These are phyloP conservation scores for Nematolebias whitei DNA, from an alignment of 2,113 vertebrate species.

Conservation along the genomic window DNA sequence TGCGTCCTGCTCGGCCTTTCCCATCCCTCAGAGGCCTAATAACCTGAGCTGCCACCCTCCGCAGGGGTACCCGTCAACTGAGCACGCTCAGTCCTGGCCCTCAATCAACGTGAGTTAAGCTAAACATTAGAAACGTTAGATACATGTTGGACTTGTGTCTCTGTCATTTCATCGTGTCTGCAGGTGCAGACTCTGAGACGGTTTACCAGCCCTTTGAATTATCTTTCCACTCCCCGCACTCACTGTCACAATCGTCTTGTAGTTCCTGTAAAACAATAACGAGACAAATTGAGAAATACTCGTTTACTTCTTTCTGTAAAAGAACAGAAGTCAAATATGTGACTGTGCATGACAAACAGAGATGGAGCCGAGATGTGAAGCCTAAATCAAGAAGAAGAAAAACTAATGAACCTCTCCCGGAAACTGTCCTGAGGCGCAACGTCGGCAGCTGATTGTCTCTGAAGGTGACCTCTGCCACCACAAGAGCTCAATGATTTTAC, in stretches of 20 bases:
- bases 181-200: neutral
- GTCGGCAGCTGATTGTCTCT: neutral
- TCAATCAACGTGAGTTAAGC: slow-evolving; percentile 92
- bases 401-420: neutral
- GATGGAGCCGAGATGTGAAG: neutral
- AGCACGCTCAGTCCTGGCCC: slow-evolving; percentile 98
- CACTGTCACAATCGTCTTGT: slow-evolving; percentile 8
- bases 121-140: neutral
- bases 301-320: neutral
- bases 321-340: slow-evolving; percentile 34
- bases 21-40: slow-evolving; percentile 82
- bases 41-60: slow-evolving; percentile 83
- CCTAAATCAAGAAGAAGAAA: neutral
- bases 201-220: neutral
- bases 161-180: neutral
- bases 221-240: neutral
- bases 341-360: slow-evolving; percentile 19
- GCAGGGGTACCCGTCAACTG: slow-evolving; percentile 81
- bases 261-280: slow-evolving; percentile 17
- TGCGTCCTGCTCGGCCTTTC: slow-evolving; percentile 91
- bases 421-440: too few relatives aligned
- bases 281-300: slow-evolving; percentile 14
- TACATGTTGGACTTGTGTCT: neutral
- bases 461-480: too few relatives aligned
- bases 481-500: too few relatives aligned